Evolutionary conservation across 2,888 invertebrate species (phyloP), one percentile per base, ranked within the genome.

Genomic region (Branchinecta sandiegonensis): DNA sequence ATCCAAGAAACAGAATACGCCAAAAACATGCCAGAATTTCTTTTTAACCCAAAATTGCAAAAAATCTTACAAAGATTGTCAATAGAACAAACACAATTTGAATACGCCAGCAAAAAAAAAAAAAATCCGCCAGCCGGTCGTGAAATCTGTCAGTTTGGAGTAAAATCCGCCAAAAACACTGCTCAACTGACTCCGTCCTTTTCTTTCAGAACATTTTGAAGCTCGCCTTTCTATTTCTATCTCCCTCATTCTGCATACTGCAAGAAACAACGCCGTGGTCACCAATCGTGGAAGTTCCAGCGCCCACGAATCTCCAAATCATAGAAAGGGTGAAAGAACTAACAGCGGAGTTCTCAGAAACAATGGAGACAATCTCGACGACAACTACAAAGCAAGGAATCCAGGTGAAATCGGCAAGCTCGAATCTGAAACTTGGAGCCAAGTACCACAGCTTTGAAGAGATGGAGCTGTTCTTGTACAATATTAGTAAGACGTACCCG

Each of bases 231-330:
- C 37, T 37, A 2, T 37, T 37, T 37, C 37, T 37, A 37, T 37
- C 37, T 37, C 37, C 37, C 37, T 37, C 37, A 5, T 6, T 37
- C 63, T n/a, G 63, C n/a, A 56, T 10, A 56, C 63, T 17, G 11
- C 14, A 17, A 10, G n/a, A n/a, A 56, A n/a, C 63, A 56, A 56
- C 63, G n/a, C 23, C n/a, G 11, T n/a, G 14, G 8, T 23, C 63
- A 17, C 63, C 63, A 17, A 56, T 56, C 23, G 63, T 56, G n/a
- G 63, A 56, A 56, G 63, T 56, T 2, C 63, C 63, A 17, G 63
- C 63, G 10, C 63, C 63, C 9, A 56, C 63, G n/a, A 23, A 56
- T 56, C 63, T 56, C 8, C 14, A 56, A 56, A 56, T 56, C n/a
- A 56, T 56, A 56, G 63, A 56, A 23, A 56, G 10, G 9, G 63